Evolutionary conservation across 2,888 invertebrate species (phyloP), one percentile per base, ranked within the genome.

Genomic region (Cremastobaeus sp.): DNA sequence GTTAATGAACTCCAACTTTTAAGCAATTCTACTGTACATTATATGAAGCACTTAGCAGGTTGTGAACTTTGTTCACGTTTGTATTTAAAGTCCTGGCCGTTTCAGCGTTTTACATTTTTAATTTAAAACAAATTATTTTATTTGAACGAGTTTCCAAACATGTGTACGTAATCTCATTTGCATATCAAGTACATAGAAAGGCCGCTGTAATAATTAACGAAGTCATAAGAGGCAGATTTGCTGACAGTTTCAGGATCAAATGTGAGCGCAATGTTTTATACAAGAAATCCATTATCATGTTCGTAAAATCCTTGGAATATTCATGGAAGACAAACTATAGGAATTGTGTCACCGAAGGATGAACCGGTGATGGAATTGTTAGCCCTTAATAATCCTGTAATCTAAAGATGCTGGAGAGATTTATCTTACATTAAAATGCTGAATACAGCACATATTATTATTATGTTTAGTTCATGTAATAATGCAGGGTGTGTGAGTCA

Each of bases 1-100:
- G 60, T 60, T 48, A 66, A 64, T 54, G 43, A 60, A 70, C 48
- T 59, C 43, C 48, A 39, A 54, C 50, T 48, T 35, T 55, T 25
- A 37, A 55, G 55, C 55, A 66, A 72, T 48, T 72, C 48, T 32
- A 30, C 15, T 37, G 30, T 52, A 69, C 69, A 69, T 52, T 54
- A 52, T 60, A 69, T 52, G 25, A 47, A 60, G 60, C 69, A 60
- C 69, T 60, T 60, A 69, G 45, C 47, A 69, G 48, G 50, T 50
- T 52, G 14, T 43, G 20, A 68, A 50, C 59, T 66, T 57, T 41
- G 34, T 18, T 28, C 37, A 30, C 20, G 25, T 34, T 57, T 32
- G 35, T 39, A 18, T 17, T 12, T 43, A 43, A 47, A 47, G 47
- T 47, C 14, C 9, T 20, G 15, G 21, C 25, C 35, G 2, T 4